Evolutionary conservation across 2,797 vertebrate genomes (phyloP).

Genomic region (Molossus molossus): DNA sequence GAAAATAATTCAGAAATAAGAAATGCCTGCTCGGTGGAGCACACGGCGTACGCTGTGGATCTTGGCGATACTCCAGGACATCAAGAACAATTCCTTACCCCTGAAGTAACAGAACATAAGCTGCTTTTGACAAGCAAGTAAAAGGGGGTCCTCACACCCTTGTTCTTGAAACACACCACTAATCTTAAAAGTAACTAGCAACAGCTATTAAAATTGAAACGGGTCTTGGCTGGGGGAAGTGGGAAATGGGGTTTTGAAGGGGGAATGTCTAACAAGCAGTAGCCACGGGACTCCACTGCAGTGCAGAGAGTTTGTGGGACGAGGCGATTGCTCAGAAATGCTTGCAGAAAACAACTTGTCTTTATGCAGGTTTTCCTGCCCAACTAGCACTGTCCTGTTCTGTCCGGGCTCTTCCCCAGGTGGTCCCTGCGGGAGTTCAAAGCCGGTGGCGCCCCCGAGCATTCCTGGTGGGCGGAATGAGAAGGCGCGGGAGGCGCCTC

Average conservation of each 20-base stretch:
- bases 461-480: no score
- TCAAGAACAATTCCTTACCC: neutral
- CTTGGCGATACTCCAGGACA: neutral
- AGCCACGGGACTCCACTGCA: neutral
- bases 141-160: neutral
- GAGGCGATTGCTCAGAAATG: neutral
- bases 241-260: conserved; percentile 38
- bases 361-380: neutral
- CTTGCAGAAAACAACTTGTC: neutral
- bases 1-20: conserved; percentile 47
- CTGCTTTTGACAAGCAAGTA: conserved; percentile 3
- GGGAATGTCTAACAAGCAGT: neutral
- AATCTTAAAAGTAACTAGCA: conserved; percentile 12
- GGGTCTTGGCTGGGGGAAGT: neutral
- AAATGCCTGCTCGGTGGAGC: neutral
- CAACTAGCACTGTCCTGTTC: neutral
- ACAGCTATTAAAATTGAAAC: conserved; percentile 8
- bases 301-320: neutral
- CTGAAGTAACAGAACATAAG: neutral
- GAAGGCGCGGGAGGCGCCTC: no score
- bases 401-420: neutral
- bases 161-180: neutral
- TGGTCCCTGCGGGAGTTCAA: neutral
- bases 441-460: neutral
- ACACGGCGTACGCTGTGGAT: neutral